Conservation (phyloP, 1,140 invertebrate genomes). For the Chelonus insularis region DNA sequence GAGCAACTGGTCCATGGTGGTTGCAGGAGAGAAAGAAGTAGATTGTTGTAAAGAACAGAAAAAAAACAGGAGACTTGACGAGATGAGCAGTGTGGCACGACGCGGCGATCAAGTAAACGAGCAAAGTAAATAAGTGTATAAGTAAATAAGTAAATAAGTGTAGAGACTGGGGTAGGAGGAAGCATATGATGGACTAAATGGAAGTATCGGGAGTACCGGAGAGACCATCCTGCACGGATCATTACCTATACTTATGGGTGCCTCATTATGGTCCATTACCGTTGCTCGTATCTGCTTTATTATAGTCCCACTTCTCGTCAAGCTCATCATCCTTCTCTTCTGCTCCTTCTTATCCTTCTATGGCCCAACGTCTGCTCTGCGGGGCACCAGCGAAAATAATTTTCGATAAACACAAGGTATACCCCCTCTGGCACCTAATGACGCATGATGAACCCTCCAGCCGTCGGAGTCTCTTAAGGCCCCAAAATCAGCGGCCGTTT, state of each 20-base stretch:
- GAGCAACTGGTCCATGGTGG: constrained; percentile 8
- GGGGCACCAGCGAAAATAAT: constrained; percentile 42
- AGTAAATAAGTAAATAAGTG: constrained; percentile 29
- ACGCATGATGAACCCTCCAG: constrained; percentile 7
- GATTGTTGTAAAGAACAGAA: neutral
- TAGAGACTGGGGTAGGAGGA: constrained; percentile 29
- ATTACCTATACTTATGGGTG: constrained; percentile 55
- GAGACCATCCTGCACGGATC: constrained; percentile 37
- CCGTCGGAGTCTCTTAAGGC: constrained; percentile 16
- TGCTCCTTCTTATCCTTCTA: constrained; percentile 6
- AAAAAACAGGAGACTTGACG: constrained; percentile 2
- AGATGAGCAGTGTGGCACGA: constrained; percentile 13
- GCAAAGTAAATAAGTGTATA: constrained; percentile 49
- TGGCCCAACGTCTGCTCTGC: neutral
- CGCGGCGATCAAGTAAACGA: constrained; percentile 15
- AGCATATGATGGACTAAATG: constrained; percentile 40
- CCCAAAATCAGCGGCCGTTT: constrained; percentile 53
- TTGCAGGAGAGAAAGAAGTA: neutral
- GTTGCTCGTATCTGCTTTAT: constrained; percentile 53
- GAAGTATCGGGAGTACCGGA: constrained; percentile 34
- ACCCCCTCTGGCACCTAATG: constrained; percentile 27
- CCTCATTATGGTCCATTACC: constrained; percentile 58
- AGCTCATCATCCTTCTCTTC: constrained; percentile 21
- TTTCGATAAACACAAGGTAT: constrained; percentile 45
- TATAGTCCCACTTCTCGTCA: constrained; percentile 39